Base-by-base conservation (phyloP, 2,888 invertebrate species). In the Melipona beecheii region DNA sequence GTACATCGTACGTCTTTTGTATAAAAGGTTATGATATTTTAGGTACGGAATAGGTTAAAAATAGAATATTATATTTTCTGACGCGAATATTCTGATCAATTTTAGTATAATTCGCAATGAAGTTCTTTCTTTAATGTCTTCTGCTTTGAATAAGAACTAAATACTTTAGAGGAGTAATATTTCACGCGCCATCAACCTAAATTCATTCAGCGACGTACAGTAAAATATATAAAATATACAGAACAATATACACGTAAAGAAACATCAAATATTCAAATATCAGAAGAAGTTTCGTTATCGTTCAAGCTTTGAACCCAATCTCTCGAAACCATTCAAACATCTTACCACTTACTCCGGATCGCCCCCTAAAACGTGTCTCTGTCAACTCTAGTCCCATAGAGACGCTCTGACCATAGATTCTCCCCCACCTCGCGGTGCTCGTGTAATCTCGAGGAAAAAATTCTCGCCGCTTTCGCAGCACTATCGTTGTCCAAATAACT, bases 401-500 rank as follows among this genome's bases (percentile, higher is more conserved):
- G 31, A 52, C n/a, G 6, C 52, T 36, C 50, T 11, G 24, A 2
- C 11, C 74, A 17, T 9, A 19, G 64, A 19, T 62, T 60, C 62
- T 24, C 43, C 52, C 27, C 24, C 13, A 4, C 31, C 50, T 17
- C 15, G 31, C 4, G 31, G 15, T 27, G 11, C 17, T 62, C 15
- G 24, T n/a, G 54, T 62, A 75, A 78, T 75, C 72, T 75, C 56
- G 11, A 5, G 50, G 2, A 24, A 60, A 70, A 62, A 76, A 50
- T 75, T 68, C 50, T 17, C 58, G 21, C 24, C 31, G 60, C 36
- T 49, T 73, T 69, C 72, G 13, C 52, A 43, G 21, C 70, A 27
- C 66, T 81, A 84, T 86, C 78, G 82, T 31, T 75, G 68, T 77
- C 56, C 75, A 75, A 82, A 85, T 83, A 86, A 85, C 60, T 82